Evolutionary conservation across 2,888 invertebrate genomes (phyloP).

Genomic region (Caenorhabditis virilis): DNA sequence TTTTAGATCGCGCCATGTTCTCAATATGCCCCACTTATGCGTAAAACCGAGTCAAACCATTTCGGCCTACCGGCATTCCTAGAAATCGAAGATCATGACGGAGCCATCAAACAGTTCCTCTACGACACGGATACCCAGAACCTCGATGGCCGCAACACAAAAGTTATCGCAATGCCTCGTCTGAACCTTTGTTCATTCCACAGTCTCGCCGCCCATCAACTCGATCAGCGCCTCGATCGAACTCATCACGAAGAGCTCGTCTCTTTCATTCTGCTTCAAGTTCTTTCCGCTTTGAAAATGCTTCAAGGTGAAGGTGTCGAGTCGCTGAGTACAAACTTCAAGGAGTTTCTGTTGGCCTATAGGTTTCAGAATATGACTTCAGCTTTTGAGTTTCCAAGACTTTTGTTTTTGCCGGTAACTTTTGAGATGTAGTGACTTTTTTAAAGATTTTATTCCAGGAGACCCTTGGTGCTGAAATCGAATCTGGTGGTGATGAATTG

Average conservation of each 20-base stretch:
- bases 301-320: slow-evolving; percentile 60
- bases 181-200: slow-evolving; percentile 59
- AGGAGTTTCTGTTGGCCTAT: slow-evolving; percentile 59
- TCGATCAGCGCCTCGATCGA: slow-evolving; percentile 51
- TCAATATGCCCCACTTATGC: slow-evolving; percentile 60
- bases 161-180: slow-evolving; percentile 57
- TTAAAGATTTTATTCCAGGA: slow-evolving; percentile 42
- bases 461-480: slow-evolving; percentile 58
- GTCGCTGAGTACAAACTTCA: slow-evolving; percentile 57
- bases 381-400: slow-evolving; percentile 50
- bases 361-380: slow-evolving; percentile 41
- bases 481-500: slow-evolving; percentile 44
- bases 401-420: slow-evolving; percentile 53
- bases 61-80: slow-evolving; percentile 53
- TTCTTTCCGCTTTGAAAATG: slow-evolving; percentile 57
- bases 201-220: slow-evolving; percentile 57
- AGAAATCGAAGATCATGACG: slow-evolving; percentile 60
- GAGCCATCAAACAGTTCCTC: slow-evolving; percentile 50
- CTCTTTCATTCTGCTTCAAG: slow-evolving; percentile 59
- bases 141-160: slow-evolving; percentile 47
- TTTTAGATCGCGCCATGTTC: slow-evolving; percentile 58
- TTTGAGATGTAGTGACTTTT: not conserved
- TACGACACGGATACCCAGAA: slow-evolving; percentile 50
- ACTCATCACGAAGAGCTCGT: slow-evolving; percentile 53
- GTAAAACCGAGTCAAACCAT: slow-evolving; percentile 52